Evolutionary conservation across 2,888 invertebrate species (phyloP).

Genomic region (Zygaena filipendulae): DNA sequence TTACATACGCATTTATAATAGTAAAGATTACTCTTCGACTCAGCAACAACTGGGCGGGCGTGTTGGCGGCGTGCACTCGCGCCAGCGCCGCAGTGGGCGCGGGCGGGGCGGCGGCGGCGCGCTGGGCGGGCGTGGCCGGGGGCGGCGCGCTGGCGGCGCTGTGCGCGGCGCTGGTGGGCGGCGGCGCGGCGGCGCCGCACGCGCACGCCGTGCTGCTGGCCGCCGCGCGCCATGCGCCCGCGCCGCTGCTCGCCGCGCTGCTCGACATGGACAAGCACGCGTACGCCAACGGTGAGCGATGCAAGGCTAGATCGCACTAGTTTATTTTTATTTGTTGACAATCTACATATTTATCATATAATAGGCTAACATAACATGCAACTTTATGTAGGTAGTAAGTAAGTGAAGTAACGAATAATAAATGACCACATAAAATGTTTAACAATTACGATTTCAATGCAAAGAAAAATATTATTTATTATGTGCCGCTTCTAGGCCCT

Average conservation of each 20-base stretch:
- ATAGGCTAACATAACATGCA: too few species aligned
- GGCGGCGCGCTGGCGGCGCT: constrained; percentile 28
- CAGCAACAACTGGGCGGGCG: constrained; percentile 86
- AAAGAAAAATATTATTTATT: too few species aligned
- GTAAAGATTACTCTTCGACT: constrained; percentile 16
- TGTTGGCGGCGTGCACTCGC: constrained; percentile 83
- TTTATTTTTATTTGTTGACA: too few species aligned
- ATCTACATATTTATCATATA: too few species aligned
- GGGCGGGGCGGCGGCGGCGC: constrained; percentile 40
- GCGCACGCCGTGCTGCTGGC: constrained; percentile 30
- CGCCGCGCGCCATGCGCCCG: constrained; percentile 25
- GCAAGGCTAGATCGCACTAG: too few species aligned
- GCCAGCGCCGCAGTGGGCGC: constrained; percentile 29
- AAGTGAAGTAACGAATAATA: too few species aligned
- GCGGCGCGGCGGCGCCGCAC: constrained; percentile 19
- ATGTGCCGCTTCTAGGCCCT: too few species aligned
- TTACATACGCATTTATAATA: too few species aligned
- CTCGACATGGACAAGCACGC: constrained; percentile 44
- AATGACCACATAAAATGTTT: too few species aligned
- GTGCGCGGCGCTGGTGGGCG: constrained; percentile 23
- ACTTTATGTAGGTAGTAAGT: too few species aligned
- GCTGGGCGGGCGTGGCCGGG: constrained; percentile 32
- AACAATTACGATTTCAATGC: too few species aligned
- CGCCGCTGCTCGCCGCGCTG: constrained; percentile 30
- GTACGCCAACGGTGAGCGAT: constrained; percentile 38